A percentile compares a stretch with the other conserved stretches of the same genome.
Evolutionary conservation across 2,113 vertebrate species (phyloP).

Genomic region (Ageneiosus marmoratus): DNA sequence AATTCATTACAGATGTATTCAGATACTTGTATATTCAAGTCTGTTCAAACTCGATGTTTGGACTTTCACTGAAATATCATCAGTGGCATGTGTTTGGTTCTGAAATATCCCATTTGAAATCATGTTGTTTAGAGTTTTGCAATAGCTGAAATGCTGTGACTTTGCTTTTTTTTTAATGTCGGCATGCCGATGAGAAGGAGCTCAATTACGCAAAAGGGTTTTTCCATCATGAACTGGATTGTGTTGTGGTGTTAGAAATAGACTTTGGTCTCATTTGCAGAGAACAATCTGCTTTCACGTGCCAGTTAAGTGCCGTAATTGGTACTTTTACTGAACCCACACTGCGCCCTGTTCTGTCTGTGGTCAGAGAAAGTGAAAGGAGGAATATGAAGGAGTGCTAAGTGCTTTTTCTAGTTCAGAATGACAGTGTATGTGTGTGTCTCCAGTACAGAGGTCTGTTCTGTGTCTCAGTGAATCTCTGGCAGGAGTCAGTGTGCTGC

Average conservation of each 20-base stretch:
- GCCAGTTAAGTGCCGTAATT: conserved; percentile 10
- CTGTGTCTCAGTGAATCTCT: not conserved
- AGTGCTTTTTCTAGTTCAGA: not conserved
- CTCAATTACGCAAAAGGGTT: not conserved
- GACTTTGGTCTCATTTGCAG: not conserved
- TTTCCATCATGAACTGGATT: not conserved
- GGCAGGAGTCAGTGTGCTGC: not conserved
- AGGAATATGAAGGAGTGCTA: not conserved
- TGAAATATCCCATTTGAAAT: not conserved
- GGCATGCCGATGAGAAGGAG: not conserved
- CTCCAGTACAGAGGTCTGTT: not conserved
- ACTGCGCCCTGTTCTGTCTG: not conserved
- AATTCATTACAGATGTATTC: not conserved
- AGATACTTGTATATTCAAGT: not conserved
- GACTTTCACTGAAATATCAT: not conserved
- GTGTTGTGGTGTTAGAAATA: not conserved
- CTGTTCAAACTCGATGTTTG: not conserved
- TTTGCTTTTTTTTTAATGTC: not conserved
- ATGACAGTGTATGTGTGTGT: not conserved
- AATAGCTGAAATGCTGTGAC: not conserved
- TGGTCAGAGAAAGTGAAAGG: not conserved
- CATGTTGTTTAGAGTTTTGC: not conserved
- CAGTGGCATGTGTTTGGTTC: not conserved
- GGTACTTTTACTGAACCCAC: not conserved
- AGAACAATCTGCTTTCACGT: not conserved